These are phyloP conservation scores for Bembecia ichneumoniformis DNA, from an alignment of 2,888 invertebrate genomes.

Conservation along the genomic window DNA sequence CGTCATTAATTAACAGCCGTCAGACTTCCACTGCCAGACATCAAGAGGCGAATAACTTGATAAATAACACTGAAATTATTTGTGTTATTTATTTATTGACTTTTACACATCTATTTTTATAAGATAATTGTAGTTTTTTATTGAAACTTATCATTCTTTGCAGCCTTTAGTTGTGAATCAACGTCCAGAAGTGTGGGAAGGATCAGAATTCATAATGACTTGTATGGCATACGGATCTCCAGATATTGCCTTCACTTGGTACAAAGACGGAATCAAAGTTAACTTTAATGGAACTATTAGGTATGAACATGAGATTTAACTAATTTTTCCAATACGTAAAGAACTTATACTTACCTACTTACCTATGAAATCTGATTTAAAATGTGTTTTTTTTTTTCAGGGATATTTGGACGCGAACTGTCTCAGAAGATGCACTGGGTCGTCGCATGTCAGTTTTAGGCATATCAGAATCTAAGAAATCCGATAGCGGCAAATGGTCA, in stretches of 20 bases:
- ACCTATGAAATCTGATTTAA: too few relatives aligned
- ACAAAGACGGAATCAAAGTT: conserved; percentile 83
- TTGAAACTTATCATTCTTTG: neutral
- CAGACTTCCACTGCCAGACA: too few relatives aligned
- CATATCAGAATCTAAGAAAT: conserved; percentile 76
- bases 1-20: too few relatives aligned
- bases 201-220: conserved; percentile 82
- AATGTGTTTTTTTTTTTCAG: conserved; percentile 47
- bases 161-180: conserved; percentile 56
- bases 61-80: too few relatives aligned
- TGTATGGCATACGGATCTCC: conserved; percentile 85
- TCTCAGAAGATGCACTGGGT: conserved; percentile 63
- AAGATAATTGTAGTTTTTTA: too few relatives aligned
- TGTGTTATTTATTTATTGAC: too few relatives aligned
- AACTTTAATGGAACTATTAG: conserved; percentile 82
- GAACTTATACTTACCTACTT: too few relatives aligned
- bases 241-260: conserved; percentile 83
- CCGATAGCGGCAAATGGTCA: conserved; percentile 85
- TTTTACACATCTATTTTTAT: too few relatives aligned
- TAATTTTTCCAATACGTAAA: neutral
- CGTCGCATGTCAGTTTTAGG: conserved; percentile 78
- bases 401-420: conserved; percentile 77
- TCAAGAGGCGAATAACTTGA: too few relatives aligned
- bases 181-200: conserved; percentile 74
- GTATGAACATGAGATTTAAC: conserved; percentile 41